Evolutionary conservation across 2,888 invertebrate genomes (phyloP), one percentile per base, ranked within the genome.

Genomic region (Morinoia aosen): DNA sequence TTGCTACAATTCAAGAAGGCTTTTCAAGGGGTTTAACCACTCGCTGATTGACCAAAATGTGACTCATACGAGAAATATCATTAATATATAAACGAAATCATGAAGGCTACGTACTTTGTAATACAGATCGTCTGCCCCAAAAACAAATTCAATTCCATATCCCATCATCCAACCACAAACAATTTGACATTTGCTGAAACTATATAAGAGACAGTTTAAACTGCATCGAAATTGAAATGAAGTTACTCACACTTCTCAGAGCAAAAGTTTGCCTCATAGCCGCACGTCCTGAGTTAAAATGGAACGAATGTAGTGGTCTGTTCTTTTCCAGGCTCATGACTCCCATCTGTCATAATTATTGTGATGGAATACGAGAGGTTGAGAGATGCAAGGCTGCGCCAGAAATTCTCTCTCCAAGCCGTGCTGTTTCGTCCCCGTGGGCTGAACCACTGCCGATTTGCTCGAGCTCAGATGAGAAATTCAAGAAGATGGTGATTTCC

Each of bases 261-360:
- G 76, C 7, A 33, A 33, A 33, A 76, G 76, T 33, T 19, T 33
- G 33, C 8, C 10, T 76, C 76, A 25, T 33, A 76, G 25, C 76
- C 33, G 25, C 48, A 57, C 93, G 57, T 57, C 48, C 12, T 56
- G 93, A 57, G 14, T 93, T 10, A 48, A 33, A 93, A 93, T 93
- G 93, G 48, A 25, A 48, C 93, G 57, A 93, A 57, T 48, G 48
- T 5, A 57, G 57, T 25, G 33, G 93, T 25, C 58, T 14, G 10
- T 93, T 93, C 93, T 93, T 93, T 93, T 93, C 12, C 57, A 93
- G 56, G 57, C 58, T 93, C 57, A 93, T 57, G 56, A 48, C 93
- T 16, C 25, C 3, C 93, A 93, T 93, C 57, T 93, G 93, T 93
- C 93, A 57, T 93, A 93, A 93, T 93, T 93, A 93, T 93, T 33